These are phyloP conservation scores for Acanthiza pusilla DNA, from an alignment of 2,797 vertebrate species.

Conservation along the genomic window DNA sequence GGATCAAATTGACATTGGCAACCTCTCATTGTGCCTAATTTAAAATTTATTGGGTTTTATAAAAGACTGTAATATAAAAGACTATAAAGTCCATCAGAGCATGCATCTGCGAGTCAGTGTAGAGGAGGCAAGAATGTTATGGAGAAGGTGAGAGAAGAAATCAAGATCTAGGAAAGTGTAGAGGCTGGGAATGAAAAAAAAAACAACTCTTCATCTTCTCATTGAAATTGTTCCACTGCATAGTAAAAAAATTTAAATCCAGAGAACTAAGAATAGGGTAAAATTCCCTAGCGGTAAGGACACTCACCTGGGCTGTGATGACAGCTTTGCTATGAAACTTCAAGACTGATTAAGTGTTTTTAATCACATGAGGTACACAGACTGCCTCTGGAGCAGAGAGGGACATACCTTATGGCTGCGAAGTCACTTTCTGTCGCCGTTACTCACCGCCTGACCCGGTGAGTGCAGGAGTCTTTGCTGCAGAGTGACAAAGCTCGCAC, in stretches of 20 bases:
- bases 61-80: neutral
- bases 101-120: neutral
- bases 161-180: neutral
- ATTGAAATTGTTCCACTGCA: neutral
- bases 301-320: neutral
- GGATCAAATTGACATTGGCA: neutral
- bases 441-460: neutral
- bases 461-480: neutral
- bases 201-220: neutral
- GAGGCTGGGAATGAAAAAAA: neutral
- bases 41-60: neutral
- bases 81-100: neutral
- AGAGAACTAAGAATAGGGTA: neutral
- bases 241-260: neutral
- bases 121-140: neutral
- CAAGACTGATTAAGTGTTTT: conserved; percentile 17
- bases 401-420: neutral
- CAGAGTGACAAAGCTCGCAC: accelerated
- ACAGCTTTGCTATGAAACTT: conserved; percentile 7
- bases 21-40: neutral
- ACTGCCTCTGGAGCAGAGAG: neutral
- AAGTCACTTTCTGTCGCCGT: neutral
- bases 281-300: neutral
- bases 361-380: neutral
- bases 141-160: neutral